Evolutionary conservation across 2,797 vertebrate genomes (phyloP), one percentile per base, ranked within the genome.

Genomic region (Leptatherina wallacei): DNA sequence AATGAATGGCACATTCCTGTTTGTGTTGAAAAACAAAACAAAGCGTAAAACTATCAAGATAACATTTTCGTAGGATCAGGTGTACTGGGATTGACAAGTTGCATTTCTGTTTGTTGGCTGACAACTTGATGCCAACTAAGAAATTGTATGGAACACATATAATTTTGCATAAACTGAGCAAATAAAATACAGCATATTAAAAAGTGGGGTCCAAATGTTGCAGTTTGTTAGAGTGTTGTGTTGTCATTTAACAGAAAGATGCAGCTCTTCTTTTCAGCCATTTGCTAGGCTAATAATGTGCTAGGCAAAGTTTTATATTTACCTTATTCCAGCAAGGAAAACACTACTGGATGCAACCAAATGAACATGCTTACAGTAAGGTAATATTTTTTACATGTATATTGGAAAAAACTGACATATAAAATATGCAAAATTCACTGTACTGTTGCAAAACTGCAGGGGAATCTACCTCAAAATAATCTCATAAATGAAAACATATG

Each of bases 401-500:
- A 3, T 12, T 36, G 40, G 18, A 44, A 44, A 22, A 38, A 47
- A 20, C 13, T 22, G 20, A 29, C 29, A 1, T 29, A 44, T 22
- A 40, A 22, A 36, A 66, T 18, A 40, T 52, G n/a, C n/a, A 42
- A 16, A 52, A 61, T n/a, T 78, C 24, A 18, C 40, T 47, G 49
- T 10, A 24, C 66, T 52, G 65, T 3, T n/a, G 40, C 70, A 51
- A 18, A 74, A n/a, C 61, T 49, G 63, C 69, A 66, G 73, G 62
- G 76, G 52, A 76, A 70, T 75, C 49, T 20, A 36, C 40, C 58
- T 77, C 49, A 35, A 65, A 82, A 82, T 72, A 77, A 86, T 78
- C 36, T 76, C 73, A 83, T 89, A 87, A 91, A 91, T 87, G 88
- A 92, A 90, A 92, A 88, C 86, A 90, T 22, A 35, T 91, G 88